Base-by-base conservation (phyloP, 2,888 invertebrate genomes). In the Xanthorhoe designata region DNA sequence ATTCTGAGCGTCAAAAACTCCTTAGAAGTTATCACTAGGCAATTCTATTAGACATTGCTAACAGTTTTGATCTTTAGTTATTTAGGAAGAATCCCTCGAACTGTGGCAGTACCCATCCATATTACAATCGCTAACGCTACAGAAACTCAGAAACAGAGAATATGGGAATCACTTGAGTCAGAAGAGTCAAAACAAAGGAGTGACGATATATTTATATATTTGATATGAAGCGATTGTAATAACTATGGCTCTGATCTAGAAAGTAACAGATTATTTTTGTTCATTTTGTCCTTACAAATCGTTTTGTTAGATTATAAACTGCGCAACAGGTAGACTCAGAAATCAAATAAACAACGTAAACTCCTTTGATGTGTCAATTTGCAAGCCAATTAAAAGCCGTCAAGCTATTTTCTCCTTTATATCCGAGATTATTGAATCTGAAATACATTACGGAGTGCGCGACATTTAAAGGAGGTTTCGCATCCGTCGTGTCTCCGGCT, bases 401-500 rank as follows among this genome's bases (percentile, higher is more conserved):
- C 53, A 64, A 45, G 42, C 56, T 3, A 57, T 38, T 60, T 57
- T 61, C 53, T 8, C 18, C 60, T 35, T 32, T 61, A 68, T 10
- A 53, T 35, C 2, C 19, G 7, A 24, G 35, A 53, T 13, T 42
- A 50, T 57, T 57, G 32, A 57, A 42, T 38, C 60, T 64, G 19
- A 64, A 53, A 29, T 54, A 58, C 61, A 56, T 52, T 59, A 62
- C 29, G 59, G n/a, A 49, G 45, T 49, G 58, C 49, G 56, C 19
- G 59, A 61, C 51, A 64, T 69, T 66, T 60, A 64, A 70, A 71
- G 66, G 71, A 69, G 61, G 56, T 53, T 61, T 59, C 53, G 75
- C 79, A 76, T 84, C 81, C 82, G 79, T 63, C 76, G 71, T 76
- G 81, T 81, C 78, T 82, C 78, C 77, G 78, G 38, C 64, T 83